These are phyloP conservation scores for Stenurella melanura DNA, from an alignment of 2,888 invertebrate species.

Conservation along the genomic window DNA sequence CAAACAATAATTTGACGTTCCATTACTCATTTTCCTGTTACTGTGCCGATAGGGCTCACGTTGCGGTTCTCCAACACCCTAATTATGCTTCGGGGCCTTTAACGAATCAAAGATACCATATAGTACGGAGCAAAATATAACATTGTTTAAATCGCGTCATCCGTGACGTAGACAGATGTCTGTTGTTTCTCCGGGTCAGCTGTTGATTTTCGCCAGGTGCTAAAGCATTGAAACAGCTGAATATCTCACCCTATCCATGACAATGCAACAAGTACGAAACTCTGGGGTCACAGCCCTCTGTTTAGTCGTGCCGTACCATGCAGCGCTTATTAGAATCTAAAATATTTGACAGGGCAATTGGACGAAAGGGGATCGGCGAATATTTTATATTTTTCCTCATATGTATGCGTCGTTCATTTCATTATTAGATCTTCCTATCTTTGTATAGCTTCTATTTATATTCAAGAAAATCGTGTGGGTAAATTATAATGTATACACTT, in stretches of 20 bases:
- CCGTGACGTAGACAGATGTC: conserved; percentile 61
- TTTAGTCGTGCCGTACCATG: conserved; percentile 39
- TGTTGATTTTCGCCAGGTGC: conserved; percentile 63
- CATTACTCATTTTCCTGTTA: conserved; percentile 25
- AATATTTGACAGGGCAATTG: conserved; percentile 49
- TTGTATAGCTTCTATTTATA: not conserved
- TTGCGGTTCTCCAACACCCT: conserved; percentile 38
- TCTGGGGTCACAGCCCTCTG: conserved; percentile 56
- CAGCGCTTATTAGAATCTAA: conserved; percentile 46
- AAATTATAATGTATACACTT: not conserved
- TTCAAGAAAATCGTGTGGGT: not conserved
- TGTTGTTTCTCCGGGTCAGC: conserved; percentile 61
- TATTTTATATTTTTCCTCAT: conserved; percentile 23
- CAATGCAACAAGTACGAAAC: conserved; percentile 63
- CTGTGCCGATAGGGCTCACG: conserved; percentile 13
- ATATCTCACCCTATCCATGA: conserved; percentile 58
- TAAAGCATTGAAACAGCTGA: conserved; percentile 58
- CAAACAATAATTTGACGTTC: conserved; percentile 19
- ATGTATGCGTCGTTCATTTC: conserved; percentile 5
- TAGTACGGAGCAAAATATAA: conserved; percentile 42
- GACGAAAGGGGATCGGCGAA: conserved; percentile 35
- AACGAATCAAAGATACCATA: conserved; percentile 44
- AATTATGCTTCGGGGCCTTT: conserved; percentile 28
- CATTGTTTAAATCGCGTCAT: conserved; percentile 58
- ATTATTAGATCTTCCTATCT: conserved; percentile 18